phyloP scores from a whole-genome alignment of 2,113 vertebrate species.

The Rhinichthys klamathensis region DNA sequence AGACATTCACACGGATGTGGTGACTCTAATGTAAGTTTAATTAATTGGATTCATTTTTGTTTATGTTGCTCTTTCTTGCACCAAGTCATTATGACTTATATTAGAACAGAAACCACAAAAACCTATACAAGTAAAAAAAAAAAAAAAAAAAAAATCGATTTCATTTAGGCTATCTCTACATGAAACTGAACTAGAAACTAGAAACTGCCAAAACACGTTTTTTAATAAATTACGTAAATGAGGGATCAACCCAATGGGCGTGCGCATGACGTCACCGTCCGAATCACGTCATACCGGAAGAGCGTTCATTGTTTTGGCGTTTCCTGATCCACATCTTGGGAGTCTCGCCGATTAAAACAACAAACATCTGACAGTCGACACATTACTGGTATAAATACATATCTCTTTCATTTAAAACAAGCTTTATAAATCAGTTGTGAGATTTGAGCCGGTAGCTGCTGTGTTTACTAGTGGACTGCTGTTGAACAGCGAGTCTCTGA shows the following conservation, averaged over 20 bases:
- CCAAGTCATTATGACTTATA: no score
- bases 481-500: background rate
- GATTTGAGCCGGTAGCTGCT: background rate
- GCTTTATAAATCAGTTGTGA: background rate
- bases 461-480: background rate
- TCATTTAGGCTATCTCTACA: no score
- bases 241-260: background rate
- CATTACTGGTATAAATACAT: background rate
- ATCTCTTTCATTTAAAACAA: background rate
- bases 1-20: no score
- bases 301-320: constrained; percentile 33
- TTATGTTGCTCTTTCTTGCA: no score
- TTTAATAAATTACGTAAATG: background rate
- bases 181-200: no score
- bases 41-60: no score
- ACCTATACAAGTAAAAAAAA: no score
- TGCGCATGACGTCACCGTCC: background rate
- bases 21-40: no score
- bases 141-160: no score
- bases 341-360: constrained; percentile 8
- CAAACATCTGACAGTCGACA: constrained; percentile 43
- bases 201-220: background rate
- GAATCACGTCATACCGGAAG: constrained; percentile 24
- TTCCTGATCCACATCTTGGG: constrained; percentile 17
- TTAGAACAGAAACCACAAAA: no score